Base-by-base conservation (phyloP, 2,888 invertebrate genomes). In the Cheilosia pagana region DNA sequence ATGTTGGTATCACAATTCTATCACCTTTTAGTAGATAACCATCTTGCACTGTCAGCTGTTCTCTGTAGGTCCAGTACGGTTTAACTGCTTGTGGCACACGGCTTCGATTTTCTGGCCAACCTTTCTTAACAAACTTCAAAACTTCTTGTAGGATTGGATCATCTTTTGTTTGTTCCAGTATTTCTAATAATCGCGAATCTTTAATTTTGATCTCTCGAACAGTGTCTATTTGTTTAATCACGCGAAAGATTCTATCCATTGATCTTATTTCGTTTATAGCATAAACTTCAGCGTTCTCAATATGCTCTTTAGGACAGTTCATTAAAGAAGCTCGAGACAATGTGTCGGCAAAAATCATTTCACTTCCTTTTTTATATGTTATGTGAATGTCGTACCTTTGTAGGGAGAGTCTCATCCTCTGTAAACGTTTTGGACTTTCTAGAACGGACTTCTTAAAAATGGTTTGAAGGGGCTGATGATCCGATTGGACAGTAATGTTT, bases 401-500 rank as follows among this genome's bases (percentile, higher is more conserved):
- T 25, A 52, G 72, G 2, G 1, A 0, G 39, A 71, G 41, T 52
- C 39, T 60, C 71, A 71, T 60, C 5, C 52, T 7, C 45, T 72
- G 62, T 2, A 72, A 14, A 16, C 72, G 41, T 23, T 43, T 25
- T 2, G 63, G 63, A 1, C 5, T 70, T 35, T 65, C 21, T 67
- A 65, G 1, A 67, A 62, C 3, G 53, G 50, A 45, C 39, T 67
- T 79, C 25, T 75, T 71, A 12, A 74, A 63, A 14, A 86, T 79
- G 10, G 25, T 85, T 6, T 65, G 55, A 16, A 81, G 31, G n/a
- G 86, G 87, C 55, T 81, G 72, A 43, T 87, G 88, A 72, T 87
- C 87, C 0, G 86, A 87, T 68, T 87, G 70, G 1, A 87, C 43
- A n/a, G 45, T 68, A 3, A 87, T 50, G 31, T 86, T 50, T 45